Conservation (phyloP, 2,113 vertebrate genomes). For the Nothobranchius kuhntae region DNA sequence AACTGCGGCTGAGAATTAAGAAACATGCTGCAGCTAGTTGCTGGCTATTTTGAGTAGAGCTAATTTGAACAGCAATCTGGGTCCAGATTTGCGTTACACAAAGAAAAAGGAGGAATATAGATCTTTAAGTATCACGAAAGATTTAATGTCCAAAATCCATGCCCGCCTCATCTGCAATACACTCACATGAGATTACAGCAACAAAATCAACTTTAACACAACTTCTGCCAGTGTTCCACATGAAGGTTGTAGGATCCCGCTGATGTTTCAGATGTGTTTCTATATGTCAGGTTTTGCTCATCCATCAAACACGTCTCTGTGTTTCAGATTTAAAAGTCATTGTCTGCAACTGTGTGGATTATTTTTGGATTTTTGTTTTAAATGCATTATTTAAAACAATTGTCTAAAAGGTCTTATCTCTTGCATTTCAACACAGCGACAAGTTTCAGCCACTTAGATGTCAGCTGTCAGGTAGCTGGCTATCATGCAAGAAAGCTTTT, state of each 20-base stretch:
- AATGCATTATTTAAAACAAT: background rate
- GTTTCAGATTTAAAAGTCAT: background rate
- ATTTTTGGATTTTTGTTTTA: background rate
- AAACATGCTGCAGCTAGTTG: background rate
- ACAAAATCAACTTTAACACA: too few relatives aligned
- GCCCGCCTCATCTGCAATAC: too few relatives aligned
- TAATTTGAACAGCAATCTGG: conserved; percentile 7
- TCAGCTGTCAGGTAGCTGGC: background rate
- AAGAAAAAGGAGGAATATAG: background rate
- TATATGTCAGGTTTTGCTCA: background rate
- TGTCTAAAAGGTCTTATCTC: background rate
- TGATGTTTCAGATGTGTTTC: background rate
- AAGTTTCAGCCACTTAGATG: background rate
- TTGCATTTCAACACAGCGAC: background rate
- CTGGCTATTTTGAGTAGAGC: background rate
- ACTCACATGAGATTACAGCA: too few relatives aligned
- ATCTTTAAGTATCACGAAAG: background rate
- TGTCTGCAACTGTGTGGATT: background rate
- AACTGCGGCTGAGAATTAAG: background rate
- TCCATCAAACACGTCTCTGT: background rate
- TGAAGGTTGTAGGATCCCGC: background rate
- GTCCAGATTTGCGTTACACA: background rate
- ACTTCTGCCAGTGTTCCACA: background rate
- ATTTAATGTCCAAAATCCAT: too few relatives aligned
- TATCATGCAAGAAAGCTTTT: background rate